A percentile compares a stretch with the other conserved stretches of the same genome.
Conservation (phyloP, 2,888 invertebrate species). For the Petrophora chlorosata region DNA sequence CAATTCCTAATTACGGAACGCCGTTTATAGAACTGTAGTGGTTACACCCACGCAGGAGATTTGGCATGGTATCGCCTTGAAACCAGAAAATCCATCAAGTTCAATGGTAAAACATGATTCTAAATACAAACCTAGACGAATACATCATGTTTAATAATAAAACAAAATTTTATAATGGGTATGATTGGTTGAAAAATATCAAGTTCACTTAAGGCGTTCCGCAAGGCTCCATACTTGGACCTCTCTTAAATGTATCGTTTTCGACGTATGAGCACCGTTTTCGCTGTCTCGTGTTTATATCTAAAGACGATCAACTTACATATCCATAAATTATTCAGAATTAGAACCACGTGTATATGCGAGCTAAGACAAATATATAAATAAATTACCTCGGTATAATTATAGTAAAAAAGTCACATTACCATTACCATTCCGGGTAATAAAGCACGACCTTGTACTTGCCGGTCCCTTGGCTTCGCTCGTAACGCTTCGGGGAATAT, state of each 20-base stretch:
- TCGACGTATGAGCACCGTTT: background rate
- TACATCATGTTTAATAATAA: background rate
- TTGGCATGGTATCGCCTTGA: conserved; percentile 24
- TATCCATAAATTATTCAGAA: conserved; percentile 13
- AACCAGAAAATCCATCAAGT: conserved; percentile 20
- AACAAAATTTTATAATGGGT: no score
- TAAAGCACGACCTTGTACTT: conserved; percentile 37
- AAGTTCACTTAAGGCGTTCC: conserved; percentile 4
- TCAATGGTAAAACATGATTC: no score
- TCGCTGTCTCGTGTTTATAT: conserved; percentile 10
- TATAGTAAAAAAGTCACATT: conserved; percentile 29
- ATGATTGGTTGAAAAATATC: background rate
- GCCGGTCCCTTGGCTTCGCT: conserved; percentile 30
- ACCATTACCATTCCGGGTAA: conserved; percentile 35
- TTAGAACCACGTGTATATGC: conserved; percentile 8
- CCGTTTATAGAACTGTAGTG: conserved; percentile 30
- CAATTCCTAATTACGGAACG: conserved; percentile 39
- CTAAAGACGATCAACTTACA: conserved; percentile 10
- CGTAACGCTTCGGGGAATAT: conserved; percentile 33
- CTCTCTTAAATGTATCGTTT: conserved; percentile 4
- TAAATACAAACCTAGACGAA: no score
- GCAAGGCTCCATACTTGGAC: conserved; percentile 17
- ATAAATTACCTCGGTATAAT: conserved; percentile 17
- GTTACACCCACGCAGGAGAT: conserved; percentile 30
- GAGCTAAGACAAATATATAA: conserved; percentile 1